Base-by-base conservation (phyloP, 2,888 invertebrate genomes). In the Odontomyia ornata region DNA sequence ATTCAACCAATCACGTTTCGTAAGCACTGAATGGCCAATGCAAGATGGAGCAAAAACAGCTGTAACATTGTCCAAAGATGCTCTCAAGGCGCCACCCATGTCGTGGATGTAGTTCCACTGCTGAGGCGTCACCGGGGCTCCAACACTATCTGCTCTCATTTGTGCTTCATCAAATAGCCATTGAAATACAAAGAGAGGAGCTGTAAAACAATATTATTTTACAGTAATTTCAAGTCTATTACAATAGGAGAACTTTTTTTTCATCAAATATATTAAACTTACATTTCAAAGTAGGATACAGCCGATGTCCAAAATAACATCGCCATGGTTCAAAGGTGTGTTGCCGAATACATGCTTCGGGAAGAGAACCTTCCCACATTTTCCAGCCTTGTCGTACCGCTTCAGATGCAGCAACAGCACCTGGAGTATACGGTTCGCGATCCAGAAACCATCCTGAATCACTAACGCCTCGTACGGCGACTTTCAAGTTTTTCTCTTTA, bases 371-470 rank as follows among this genome's bases (percentile, higher is more conserved):
- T 78, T 91, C 89, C 95, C 95, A 95, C 75, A 93, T 85, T 81
- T 91, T 90, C 88, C 94, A 92, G 1, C 95, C 95, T 82, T 90
- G 91, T 78, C 91, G 89, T 67, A 94, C 91, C 0, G 91, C 90
- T 83, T 92, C 89, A 80, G 91, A 85, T 2, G 92, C 90, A 0
- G 91, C 89, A 77, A 91, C 88, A 0, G 88, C 87, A 62, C 91
- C 90, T 0, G 91, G 90, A 1, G 90, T 89, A 83, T 91, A 93
- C 0, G 93, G 93, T 28, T 93, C 92, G 78, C 95, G 90, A 84
- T 97, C 97, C 77, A 97, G 88, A 85, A 97, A 97, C 97, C 97
- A 98, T 21, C 97, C 97, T 0, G 97, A 97, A 86, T 98, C 97
- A 0, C 95, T 93, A 7, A 97, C 91, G 0, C 96, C 97, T 1